These are phyloP conservation scores for Diphyllodes magnificus DNA, from an alignment of 2,113 vertebrate species.

Conservation along the genomic window DNA sequence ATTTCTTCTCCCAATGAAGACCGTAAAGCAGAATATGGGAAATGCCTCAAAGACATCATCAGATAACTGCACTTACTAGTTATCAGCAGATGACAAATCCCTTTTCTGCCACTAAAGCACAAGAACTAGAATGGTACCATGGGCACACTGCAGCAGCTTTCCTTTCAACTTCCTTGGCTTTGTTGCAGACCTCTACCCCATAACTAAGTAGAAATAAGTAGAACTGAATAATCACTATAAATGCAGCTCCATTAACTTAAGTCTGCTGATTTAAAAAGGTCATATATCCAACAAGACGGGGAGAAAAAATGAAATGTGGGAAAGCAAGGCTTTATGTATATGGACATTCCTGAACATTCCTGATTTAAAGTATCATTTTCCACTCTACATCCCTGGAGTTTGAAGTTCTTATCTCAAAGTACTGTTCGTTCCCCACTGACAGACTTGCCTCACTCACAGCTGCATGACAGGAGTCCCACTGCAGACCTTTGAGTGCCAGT, in stretches of 20 bases:
- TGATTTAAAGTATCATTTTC: not conserved
- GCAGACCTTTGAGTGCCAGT: not conserved
- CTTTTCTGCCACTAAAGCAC: not conserved
- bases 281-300: not conserved
- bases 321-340: not conserved
- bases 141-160: not conserved
- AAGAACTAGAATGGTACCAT: not conserved
- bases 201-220: not conserved
- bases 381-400: not conserved
- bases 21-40: not conserved
- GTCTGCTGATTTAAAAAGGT: not conserved
- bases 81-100: not conserved
- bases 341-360: not conserved
- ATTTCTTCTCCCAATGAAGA: not conserved
- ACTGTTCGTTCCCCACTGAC: not conserved
- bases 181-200: not conserved
- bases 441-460: not conserved
- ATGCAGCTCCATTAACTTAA: not conserved
- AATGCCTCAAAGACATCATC: not conserved
- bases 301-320: accelerated
- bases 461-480: not conserved
- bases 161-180: not conserved
- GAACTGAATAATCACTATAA: not conserved
- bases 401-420: not conserved
- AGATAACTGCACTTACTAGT: not conserved